These are phyloP conservation scores for Gulo gulo DNA, from an alignment of 2,113 vertebrate genomes.

Conservation along the genomic window DNA sequence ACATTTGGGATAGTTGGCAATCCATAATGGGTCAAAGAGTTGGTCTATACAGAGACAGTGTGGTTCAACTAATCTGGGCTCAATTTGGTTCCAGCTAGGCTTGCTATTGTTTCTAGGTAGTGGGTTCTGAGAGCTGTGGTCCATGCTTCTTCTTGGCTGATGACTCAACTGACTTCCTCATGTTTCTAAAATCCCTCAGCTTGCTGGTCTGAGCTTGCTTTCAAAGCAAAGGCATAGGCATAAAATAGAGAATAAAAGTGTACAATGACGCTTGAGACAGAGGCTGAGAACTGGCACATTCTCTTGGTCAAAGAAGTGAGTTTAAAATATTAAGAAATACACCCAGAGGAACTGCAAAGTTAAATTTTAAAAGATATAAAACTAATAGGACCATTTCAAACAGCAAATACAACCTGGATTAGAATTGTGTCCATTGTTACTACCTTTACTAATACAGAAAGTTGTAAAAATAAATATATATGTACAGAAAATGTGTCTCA, in stretches of 20 bases:
- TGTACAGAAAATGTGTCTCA: background rate
- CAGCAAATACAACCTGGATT: background rate
- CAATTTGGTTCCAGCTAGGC: background rate
- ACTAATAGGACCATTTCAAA: background rate
- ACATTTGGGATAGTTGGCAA: background rate
- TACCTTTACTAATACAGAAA: background rate
- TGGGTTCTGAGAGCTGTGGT: background rate
- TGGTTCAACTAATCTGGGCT: background rate
- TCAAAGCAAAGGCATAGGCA: background rate
- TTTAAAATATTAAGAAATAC: background rate
- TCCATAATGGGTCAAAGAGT: background rate
- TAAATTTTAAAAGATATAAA: background rate
- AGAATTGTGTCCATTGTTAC: background rate
- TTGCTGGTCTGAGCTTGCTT: background rate
- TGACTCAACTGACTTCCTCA: background rate
- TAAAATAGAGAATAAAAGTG: background rate
- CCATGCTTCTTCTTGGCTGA: background rate
- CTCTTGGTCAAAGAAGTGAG: background rate
- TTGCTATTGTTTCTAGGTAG: background rate
- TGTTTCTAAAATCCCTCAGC: background rate
- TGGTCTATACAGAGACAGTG: background rate
- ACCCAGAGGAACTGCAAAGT: background rate
- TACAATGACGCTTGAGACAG: background rate
- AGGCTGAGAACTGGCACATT: background rate
- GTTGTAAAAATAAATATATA: too few relatives aligned